Conservation (phyloP, 2,113 vertebrate species). For the Entomyzon cyanotis region DNA sequence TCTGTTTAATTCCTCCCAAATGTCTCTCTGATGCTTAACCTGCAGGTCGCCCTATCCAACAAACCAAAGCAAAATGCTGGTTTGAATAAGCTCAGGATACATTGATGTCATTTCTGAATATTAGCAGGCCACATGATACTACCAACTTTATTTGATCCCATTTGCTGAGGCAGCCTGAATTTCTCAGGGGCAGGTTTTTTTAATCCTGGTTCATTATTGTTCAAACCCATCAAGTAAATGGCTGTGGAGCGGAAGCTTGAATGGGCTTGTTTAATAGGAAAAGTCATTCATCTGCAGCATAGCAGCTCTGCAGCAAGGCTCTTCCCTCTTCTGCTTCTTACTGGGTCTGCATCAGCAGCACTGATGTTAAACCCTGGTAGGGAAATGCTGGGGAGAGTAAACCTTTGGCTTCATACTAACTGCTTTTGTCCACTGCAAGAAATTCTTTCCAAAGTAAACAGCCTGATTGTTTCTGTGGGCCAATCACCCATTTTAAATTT, state of each 20-base stretch:
- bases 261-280: slow-evolving; percentile 62
- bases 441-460: background rate
- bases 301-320: slow-evolving; percentile 4
- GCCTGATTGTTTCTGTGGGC: background rate
- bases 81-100: slow-evolving; percentile 26
- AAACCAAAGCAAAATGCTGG: slow-evolving; percentile 22
- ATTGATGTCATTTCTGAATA: background rate
- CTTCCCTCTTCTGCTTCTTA: background rate
- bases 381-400: background rate
- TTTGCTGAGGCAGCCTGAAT: background rate
- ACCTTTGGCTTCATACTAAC: background rate
- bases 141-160: slow-evolving; percentile 32
- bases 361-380: background rate
- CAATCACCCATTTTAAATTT: background rate
- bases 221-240: slow-evolving; percentile 52
- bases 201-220: slow-evolving; percentile 58
- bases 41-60: slow-evolving; percentile 10
- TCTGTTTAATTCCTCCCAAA: slow-evolving; percentile 17
- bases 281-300: slow-evolving; percentile 56
- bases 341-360: background rate
- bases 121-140: background rate
- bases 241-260: slow-evolving; percentile 52
- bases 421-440: background rate
- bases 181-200: slow-evolving; percentile 57
- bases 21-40: slow-evolving; percentile 36